A percentile compares a stretch with the other conserved stretches of the same genome.
These are phyloP conservation scores for Archegozetes longisetosus DNA, from an alignment of 1,140 invertebrate genomes.

Conservation along the genomic window DNA sequence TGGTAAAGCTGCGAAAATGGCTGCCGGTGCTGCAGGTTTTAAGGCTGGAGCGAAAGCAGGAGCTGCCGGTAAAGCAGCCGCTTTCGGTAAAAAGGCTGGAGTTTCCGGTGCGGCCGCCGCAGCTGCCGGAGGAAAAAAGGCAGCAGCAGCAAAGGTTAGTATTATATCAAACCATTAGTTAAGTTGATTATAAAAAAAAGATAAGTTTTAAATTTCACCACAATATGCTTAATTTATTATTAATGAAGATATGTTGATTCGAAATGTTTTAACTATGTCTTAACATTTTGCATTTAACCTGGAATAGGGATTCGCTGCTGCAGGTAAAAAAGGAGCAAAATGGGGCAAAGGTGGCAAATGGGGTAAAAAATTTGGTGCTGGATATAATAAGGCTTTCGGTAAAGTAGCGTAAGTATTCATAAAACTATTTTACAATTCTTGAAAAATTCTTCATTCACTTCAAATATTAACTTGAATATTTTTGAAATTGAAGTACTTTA, in stretches of 20 bases:
- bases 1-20: background rate
- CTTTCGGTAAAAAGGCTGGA: background rate
- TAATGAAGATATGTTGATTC: too few relatives aligned
- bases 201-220: too few relatives aligned
- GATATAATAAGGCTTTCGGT: background rate
- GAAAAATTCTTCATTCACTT: too few relatives aligned
- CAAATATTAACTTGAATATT: too few relatives aligned
- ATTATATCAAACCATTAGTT: too few relatives aligned
- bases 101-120: background rate
- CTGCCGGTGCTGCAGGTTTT: background rate
- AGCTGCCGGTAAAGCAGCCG: background rate
- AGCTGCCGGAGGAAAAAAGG: background rate
- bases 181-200: too few relatives aligned
- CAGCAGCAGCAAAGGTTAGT: background rate
- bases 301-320: background rate
- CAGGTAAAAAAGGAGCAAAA: background rate
- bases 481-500: background rate
- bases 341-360: background rate
- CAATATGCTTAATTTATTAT: too few relatives aligned
- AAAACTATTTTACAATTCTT: too few relatives aligned
- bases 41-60: background rate
- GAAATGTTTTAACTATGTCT: too few relatives aligned
- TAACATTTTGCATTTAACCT: background rate
- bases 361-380: background rate
- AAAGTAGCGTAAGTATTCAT: background rate